Conservation (phyloP, 2,888 invertebrate species). For the Rutpela maculata region DNA sequence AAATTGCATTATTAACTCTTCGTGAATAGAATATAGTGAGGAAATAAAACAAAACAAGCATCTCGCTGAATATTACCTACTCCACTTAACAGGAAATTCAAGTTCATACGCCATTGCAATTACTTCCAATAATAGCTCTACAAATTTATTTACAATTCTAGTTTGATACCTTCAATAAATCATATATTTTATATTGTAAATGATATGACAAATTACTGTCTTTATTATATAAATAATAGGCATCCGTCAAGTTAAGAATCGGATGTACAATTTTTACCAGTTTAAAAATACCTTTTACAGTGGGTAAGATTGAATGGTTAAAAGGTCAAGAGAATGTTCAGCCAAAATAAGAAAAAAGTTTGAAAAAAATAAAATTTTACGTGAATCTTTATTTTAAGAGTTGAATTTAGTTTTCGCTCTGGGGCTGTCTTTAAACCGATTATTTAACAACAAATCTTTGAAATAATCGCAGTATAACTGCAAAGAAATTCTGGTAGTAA, state of each 20-base stretch:
- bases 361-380: too few species aligned
- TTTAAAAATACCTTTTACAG: not conserved
- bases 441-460: too few species aligned
- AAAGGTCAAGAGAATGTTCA: too few species aligned
- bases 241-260: not conserved
- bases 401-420: too few species aligned
- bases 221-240: not conserved
- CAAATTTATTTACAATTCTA: not conserved
- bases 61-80: not conserved
- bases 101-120: conserved; percentile 3
- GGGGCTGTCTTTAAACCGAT: too few species aligned
- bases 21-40: not conserved
- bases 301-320: too few species aligned
- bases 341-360: too few species aligned
- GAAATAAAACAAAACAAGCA: conserved; percentile 2
- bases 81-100: conserved; percentile 2
- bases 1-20: not conserved
- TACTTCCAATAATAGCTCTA: not conserved
- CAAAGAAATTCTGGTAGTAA: too few species aligned
- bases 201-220: not conserved
- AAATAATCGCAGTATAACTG: too few species aligned
- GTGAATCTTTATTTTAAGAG: too few species aligned
- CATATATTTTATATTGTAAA: not conserved
- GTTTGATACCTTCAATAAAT: not conserved
- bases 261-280: not conserved